A percentile compares a stretch with the other conserved stretches of the same genome.
phyloP scores from a whole-genome alignment of 2,797 vertebrate species.

The Spatula versicolor region DNA sequence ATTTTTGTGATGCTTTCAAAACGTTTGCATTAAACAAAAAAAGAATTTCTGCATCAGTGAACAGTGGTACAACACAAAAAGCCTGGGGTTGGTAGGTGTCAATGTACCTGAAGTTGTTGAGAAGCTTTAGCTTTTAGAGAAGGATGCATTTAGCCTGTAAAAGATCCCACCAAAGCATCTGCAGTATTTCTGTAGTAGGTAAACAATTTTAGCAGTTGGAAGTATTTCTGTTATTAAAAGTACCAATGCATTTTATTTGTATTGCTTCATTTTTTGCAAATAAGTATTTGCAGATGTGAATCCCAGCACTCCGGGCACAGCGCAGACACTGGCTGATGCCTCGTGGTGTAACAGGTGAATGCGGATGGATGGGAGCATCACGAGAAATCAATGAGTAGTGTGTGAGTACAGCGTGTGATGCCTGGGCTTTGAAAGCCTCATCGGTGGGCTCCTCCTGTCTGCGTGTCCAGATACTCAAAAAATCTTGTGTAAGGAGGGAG shows the following conservation, averaged over 20 bases:
- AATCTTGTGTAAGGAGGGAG: neutral
- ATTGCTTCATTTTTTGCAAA: neutral
- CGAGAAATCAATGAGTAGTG: neutral
- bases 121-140: neutral
- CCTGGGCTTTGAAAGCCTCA: neutral
- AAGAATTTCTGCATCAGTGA: neutral
- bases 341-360: neutral
- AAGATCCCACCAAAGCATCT: neutral
- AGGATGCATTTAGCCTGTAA: neutral
- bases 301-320: neutral
- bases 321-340: neutral
- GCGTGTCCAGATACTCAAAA: neutral
- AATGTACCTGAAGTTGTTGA: neutral
- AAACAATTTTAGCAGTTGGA: neutral
- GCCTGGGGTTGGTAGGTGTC: neutral
- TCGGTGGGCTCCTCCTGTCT: neutral
- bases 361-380: neutral
- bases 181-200: neutral
- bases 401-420: neutral
- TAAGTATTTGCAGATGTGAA: neutral
- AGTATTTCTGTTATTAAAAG: neutral
- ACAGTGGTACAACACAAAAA: neutral
- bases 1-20: neutral
- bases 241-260: neutral
- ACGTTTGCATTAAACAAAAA: neutral